These are phyloP conservation scores for Melipona quadrifasciata DNA, from an alignment of 1,140 invertebrate species.

Conservation along the genomic window DNA sequence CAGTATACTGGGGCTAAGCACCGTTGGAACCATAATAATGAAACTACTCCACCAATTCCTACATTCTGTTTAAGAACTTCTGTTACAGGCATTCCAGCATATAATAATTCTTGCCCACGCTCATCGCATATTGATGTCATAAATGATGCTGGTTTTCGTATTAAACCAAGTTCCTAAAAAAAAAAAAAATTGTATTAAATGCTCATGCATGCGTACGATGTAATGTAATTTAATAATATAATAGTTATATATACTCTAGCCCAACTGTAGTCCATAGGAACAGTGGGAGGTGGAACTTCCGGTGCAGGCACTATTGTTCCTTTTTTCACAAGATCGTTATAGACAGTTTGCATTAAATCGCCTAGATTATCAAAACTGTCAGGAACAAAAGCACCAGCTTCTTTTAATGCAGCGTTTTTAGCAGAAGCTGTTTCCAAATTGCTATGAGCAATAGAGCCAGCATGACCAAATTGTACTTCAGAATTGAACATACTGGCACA, in stretches of 20 bases:
- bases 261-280: slow-evolving; percentile 99
- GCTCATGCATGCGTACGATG: neutral
- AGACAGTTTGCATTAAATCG: slow-evolving; percentile 89
- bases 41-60: slow-evolving; percentile 98
- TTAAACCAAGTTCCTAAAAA: slow-evolving; percentile 95
- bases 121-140: slow-evolving; percentile 99
- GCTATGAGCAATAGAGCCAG: slow-evolving; percentile 98
- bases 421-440: slow-evolving; percentile 96
- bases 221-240: neutral
- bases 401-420: slow-evolving; percentile 94
- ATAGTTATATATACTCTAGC: slow-evolving; percentile 86
- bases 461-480: slow-evolving; percentile 99
- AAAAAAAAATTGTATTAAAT: neutral
- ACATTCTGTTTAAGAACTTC: slow-evolving; percentile 94
- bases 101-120: slow-evolving; percentile 97
- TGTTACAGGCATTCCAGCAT: slow-evolving; percentile 99
- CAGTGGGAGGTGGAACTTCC: slow-evolving; percentile 98
- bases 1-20: slow-evolving; percentile 96
- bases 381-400: slow-evolving; percentile 94
- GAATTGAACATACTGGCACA: slow-evolving; percentile 96
- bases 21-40: slow-evolving; percentile 98
- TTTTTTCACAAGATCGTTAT: slow-evolving; percentile 90
- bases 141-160: slow-evolving; percentile 99
- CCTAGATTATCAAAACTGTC: slow-evolving; percentile 96
- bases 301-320: slow-evolving; percentile 93